Evolutionary conservation across 2,113 vertebrate species (phyloP).

Genomic region (Petaurus breviceps): DNA sequence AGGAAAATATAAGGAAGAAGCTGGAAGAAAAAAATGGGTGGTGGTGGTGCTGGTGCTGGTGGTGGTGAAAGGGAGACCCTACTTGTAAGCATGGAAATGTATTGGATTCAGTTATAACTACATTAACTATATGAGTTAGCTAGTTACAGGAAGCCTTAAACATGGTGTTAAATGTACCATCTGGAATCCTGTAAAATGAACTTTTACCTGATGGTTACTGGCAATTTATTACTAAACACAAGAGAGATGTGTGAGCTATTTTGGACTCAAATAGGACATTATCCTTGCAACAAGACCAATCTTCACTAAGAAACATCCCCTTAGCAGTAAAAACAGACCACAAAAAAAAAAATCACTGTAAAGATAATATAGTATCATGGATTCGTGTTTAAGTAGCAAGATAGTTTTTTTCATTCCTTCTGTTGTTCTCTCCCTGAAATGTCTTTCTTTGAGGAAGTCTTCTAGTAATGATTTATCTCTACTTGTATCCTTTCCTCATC

Average conservation of each 20-base stretch:
- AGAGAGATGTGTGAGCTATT: constrained; percentile 76
- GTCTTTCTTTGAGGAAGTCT: constrained; percentile 61
- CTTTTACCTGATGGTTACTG: constrained; percentile 79
- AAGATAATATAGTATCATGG: constrained; percentile 1
- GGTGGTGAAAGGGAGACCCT: background rate
- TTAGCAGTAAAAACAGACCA: constrained; percentile 59
- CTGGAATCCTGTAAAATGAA: constrained; percentile 75
- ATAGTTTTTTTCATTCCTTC: constrained; percentile 52
- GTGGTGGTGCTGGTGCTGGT: background rate
- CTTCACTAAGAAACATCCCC: constrained; percentile 47
- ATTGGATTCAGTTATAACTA: constrained; percentile 61
- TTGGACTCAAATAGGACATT: constrained; percentile 76
- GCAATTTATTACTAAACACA: constrained; percentile 79
- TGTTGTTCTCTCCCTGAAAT: constrained; percentile 48
- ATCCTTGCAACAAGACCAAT: constrained; percentile 65
- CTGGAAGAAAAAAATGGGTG: constrained; percentile 8
- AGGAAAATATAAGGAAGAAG: constrained; percentile 32
- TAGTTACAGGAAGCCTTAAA: constrained; percentile 74
- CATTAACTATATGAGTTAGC: constrained; percentile 64
- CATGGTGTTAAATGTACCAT: constrained; percentile 76
- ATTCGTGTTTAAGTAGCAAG: constrained; percentile 38
- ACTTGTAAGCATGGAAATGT: constrained; percentile 37
- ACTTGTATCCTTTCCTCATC: constrained; percentile 38
- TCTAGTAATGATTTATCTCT: constrained; percentile 56
- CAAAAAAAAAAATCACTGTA: background rate